Conservation (phyloP, 2,797 vertebrate genomes). For the Chelon labrosus region DNA sequence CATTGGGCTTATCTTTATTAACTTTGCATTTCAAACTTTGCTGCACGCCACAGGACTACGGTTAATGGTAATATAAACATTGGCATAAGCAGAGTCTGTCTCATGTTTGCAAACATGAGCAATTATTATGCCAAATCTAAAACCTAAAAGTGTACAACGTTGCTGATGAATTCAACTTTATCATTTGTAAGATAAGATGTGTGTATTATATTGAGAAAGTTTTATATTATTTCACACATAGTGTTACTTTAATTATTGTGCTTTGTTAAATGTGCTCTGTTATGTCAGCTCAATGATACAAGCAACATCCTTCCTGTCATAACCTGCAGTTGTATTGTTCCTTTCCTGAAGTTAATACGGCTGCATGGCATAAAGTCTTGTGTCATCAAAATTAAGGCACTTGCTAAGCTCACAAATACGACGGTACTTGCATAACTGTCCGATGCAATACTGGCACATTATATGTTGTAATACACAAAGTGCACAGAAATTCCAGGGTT, state of each 20-base stretch:
- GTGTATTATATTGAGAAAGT: no score
- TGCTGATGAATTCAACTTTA: no score
- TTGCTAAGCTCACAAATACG: not conserved
- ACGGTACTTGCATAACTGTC: not conserved
- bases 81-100: no score
- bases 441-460: not conserved
- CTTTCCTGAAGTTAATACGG: conserved; percentile 3
- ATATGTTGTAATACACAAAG: conserved; percentile 10
- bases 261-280: not conserved
- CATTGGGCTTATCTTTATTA: not conserved
- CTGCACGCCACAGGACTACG: no score
- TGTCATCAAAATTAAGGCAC: not conserved
- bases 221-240: no score
- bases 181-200: no score
- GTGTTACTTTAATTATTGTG: not conserved
- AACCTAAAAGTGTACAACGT: no score
- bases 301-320: conserved; percentile 3
- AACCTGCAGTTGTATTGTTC: conserved; percentile 4
- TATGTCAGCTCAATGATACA: not conserved
- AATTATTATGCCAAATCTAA: no score
- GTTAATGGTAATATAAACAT: no score
- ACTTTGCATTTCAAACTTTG: not conserved
- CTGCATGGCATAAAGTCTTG: not conserved
- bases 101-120: no score
- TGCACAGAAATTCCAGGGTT: not conserved